Conservation (phyloP, 64 coral and sea anemone species). For the Stichodactyla helianthus region DNA sequence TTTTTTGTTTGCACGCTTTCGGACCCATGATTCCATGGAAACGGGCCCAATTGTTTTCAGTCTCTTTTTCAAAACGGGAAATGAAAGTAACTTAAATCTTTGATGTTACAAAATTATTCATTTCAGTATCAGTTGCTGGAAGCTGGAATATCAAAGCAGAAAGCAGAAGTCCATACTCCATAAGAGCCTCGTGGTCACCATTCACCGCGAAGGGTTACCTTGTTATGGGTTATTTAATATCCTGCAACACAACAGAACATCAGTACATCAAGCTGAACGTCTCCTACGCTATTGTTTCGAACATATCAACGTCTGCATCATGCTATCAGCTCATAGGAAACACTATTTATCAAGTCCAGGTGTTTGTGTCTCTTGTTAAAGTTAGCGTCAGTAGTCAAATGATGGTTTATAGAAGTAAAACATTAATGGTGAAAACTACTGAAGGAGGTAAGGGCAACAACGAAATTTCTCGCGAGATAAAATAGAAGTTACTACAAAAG, state of each 20-base stretch:
- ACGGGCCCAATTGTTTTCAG: too few relatives aligned
- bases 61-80: too few relatives aligned
- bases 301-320: not conserved
- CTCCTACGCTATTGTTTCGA: not conserved
- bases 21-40: too few relatives aligned
- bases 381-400: not conserved
- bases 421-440: not conserved
- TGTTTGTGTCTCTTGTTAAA: not conserved
- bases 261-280: not conserved
- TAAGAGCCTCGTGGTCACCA: not conserved
- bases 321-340: not conserved
- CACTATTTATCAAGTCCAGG: not conserved
- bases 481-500: too few relatives aligned
- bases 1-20: too few relatives aligned
- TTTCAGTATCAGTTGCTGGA: not conserved
- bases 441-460: not conserved
- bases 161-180: not conserved
- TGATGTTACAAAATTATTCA: too few relatives aligned
- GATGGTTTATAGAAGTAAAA: not conserved
- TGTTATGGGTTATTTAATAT: not conserved
- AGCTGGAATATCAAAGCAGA: not conserved
- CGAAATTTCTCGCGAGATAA: too few relatives aligned
- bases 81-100: too few relatives aligned
- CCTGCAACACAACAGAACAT: conserved; percentile 2
- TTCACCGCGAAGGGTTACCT: not conserved